Conservation (phyloP, 2,113 vertebrate species). For the Chloroceryle aenea region DNA sequence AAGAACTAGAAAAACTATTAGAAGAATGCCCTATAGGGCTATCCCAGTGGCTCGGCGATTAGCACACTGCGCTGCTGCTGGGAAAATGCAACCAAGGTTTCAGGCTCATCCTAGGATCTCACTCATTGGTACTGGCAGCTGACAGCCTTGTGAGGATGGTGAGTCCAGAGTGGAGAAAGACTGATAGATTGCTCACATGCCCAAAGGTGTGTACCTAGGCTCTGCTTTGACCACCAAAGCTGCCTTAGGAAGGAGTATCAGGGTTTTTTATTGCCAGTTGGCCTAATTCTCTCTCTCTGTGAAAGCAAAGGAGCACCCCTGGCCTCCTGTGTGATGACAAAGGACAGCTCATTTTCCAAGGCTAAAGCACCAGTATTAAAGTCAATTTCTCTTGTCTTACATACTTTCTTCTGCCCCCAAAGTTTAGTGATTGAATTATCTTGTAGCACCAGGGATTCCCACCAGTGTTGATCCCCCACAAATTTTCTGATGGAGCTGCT, state of each 20-base stretch:
- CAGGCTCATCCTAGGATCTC: background rate
- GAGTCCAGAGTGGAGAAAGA: background rate
- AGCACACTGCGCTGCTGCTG: background rate
- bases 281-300: background rate
- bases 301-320: background rate
- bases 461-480: background rate
- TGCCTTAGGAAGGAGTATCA: background rate
- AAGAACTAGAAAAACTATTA: conserved; percentile 62
- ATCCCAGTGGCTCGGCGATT: conserved; percentile 27
- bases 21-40: conserved; percentile 46
- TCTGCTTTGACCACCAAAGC: background rate
- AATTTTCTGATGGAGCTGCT: background rate
- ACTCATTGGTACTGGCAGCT: conserved; percentile 18
- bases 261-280: background rate
- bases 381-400: background rate
- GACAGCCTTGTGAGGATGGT: background rate
- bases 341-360: background rate
- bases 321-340: background rate
- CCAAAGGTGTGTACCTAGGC: background rate
- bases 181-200: background rate
- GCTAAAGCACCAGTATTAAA: background rate
- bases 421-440: background rate
- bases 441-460: background rate
- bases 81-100: background rate
- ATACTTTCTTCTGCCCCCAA: background rate